These are phyloP conservation scores for Panulirus ornatus DNA, from an alignment of 1,140 invertebrate species.

Conservation along the genomic window DNA sequence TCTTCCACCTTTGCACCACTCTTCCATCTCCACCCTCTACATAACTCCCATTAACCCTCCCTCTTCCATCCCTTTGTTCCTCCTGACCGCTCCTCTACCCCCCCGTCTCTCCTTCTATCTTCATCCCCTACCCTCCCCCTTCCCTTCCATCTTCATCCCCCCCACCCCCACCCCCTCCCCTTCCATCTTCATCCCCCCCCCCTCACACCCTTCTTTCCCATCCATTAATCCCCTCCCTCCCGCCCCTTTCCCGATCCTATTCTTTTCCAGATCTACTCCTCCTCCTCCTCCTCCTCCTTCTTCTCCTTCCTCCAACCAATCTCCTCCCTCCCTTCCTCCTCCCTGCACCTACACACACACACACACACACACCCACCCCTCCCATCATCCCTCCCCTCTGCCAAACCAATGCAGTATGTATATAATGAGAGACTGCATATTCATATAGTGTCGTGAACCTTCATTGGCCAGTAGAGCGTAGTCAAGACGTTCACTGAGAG, in stretches of 20 bases:
- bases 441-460: constrained; percentile 39
- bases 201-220: background rate
- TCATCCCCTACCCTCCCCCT: too few species aligned
- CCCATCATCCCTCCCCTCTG: background rate
- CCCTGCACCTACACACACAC: background rate
- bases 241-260: background rate
- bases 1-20: too few species aligned
- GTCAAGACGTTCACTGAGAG: background rate
- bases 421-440: constrained; percentile 56
- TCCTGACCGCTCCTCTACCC: background rate
- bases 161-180: background rate
- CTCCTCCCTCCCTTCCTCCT: background rate
- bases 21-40: too few species aligned
- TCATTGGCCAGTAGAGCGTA: constrained; percentile 39
- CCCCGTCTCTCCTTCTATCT: background rate
- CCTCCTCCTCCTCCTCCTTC: background rate
- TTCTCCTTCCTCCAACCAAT: background rate
- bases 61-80: background rate
- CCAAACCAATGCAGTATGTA: constrained; percentile 50
- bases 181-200: background rate
- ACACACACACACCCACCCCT: background rate
- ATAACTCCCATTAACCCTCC: too few species aligned
- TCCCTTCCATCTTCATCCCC: background rate
- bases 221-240: background rate
- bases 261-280: background rate